These are phyloP conservation scores for Clupea harengus DNA, from an alignment of 2,113 vertebrate species.

Conservation along the genomic window DNA sequence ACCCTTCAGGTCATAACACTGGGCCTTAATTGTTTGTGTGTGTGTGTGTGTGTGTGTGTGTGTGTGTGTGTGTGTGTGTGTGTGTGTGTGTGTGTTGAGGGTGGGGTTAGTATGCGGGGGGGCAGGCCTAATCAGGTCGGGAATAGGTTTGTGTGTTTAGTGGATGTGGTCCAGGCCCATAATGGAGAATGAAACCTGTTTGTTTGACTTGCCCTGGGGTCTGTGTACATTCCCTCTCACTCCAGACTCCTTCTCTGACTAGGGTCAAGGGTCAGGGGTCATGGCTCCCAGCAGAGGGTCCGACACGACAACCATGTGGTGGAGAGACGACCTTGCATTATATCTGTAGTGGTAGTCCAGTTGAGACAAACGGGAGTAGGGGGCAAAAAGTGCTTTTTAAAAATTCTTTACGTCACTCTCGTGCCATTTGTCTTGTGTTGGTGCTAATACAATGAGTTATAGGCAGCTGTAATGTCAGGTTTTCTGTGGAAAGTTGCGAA, in stretches of 20 bases:
- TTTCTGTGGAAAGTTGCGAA: neutral
- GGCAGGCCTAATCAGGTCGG: constrained; percentile 11
- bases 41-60: constrained; percentile 3
- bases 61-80: too few species aligned
- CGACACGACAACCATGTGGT: neutral
- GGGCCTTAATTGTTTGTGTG: neutral
- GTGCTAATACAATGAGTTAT: neutral
- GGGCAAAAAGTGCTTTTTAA: neutral
- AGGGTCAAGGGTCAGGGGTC: neutral
- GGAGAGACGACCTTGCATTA: neutral
- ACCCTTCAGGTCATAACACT: neutral
- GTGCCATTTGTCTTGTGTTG: neutral
- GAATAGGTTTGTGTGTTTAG: constrained; percentile 21
- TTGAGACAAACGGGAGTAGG: neutral
- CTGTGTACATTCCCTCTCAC: constrained; percentile 32
- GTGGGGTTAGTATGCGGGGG: neutral
- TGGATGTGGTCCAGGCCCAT: neutral
- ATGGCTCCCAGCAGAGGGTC: neutral
- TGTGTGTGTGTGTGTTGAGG: neutral
- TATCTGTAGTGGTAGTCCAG: neutral
- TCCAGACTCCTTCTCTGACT: constrained; percentile 17
- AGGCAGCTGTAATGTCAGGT: neutral
- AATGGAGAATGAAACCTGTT: constrained; percentile 23
- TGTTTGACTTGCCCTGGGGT: constrained; percentile 29
- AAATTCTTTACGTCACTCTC: neutral